Evolutionary conservation across 1,140 invertebrate genomes (phyloP), one percentile per base, ranked within the genome.

Genomic region (Tetramorium parvispinum): DNA sequence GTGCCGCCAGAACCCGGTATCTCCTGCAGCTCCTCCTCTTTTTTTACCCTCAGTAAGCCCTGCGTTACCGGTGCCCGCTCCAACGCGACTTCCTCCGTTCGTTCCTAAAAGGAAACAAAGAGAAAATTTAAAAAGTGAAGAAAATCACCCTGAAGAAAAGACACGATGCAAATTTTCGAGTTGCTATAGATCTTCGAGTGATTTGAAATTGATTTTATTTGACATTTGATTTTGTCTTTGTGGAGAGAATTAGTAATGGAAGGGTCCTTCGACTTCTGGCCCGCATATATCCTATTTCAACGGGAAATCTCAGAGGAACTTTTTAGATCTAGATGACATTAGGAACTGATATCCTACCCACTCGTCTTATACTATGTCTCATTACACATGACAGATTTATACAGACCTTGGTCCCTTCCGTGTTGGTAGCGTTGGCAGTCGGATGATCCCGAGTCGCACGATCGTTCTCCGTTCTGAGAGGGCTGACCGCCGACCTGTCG

Each of bases 21-120:
- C 49, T 94, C 94, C 86, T 95, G 94, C 1, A 95, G 86, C 49
- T 95, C 94, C 66, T 95, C 94, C 70, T 95, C 94, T 66, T 95
- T 95, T 83, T 95, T 95, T 85, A 95, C 94, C 91, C 95, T 93
- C 70, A 95, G 77, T 65, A 95, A 91, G 89, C 94, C 94, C 63
- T 93, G 94, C 59, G 94, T 94, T 76, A 93, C 91, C 90, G 93
- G 93, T 93, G 94, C 88, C 83, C 93, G 93, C 70, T 95, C 94
- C 87, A 91, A 92, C 76, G 91, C 90, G 78, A 87, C 71, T 91
- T 94, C 93, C 86, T 93, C 92, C 92, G 89, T 91, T 88, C 90
- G 93, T 92, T 93, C 93, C 93, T 94, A 71, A 40, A 87, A 81
- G 49, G 2, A 7, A 43, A 43, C 40, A 43, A 43, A 10, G 40